Evolutionary conservation across 2,888 invertebrate species (phyloP).

Genomic region (Eilema caniola): DNA sequence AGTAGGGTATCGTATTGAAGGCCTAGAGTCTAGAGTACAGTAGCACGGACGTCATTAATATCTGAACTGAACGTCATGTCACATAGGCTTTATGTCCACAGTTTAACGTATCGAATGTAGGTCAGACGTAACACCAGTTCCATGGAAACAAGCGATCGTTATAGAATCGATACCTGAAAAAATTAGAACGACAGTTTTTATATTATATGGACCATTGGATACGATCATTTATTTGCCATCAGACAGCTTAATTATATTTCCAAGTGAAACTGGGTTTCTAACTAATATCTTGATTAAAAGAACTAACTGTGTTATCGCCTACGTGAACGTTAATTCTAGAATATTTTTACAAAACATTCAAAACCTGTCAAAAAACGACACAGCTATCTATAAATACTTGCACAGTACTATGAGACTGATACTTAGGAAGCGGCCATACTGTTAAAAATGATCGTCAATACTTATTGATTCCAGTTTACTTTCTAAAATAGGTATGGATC

Average conservation of each 20-base stretch:
- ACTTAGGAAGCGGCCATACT: not conserved
- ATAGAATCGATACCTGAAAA: constrained; percentile 32
- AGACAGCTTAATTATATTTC: constrained; percentile 14
- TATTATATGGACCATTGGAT: constrained; percentile 35
- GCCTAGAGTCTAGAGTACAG: not conserved
- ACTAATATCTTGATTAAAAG: not conserved
- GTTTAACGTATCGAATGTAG: constrained; percentile 62
- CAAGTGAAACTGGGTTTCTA: constrained; percentile 7
- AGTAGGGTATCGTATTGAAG: not conserved
- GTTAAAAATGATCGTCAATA: not conserved
- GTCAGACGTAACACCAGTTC: constrained; percentile 58
- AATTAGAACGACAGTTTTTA: constrained; percentile 39
- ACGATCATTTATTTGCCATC: constrained; percentile 22
- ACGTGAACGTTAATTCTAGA: not conserved
- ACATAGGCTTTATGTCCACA: constrained; percentile 69
- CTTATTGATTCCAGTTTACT: not conserved
- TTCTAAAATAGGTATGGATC: not conserved
- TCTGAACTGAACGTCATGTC: constrained; percentile 60
- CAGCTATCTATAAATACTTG: not conserved
- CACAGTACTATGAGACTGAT: too few species aligned
- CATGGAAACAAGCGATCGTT: constrained; percentile 30
- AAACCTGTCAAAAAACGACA: not conserved
- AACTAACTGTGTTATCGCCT: not conserved
- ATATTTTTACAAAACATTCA: not conserved
- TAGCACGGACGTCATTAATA: constrained; percentile 22